phyloP scores from a whole-genome alignment of 92 coral and sea anemone genomes.

The Epizoanthus rinbou region DNA sequence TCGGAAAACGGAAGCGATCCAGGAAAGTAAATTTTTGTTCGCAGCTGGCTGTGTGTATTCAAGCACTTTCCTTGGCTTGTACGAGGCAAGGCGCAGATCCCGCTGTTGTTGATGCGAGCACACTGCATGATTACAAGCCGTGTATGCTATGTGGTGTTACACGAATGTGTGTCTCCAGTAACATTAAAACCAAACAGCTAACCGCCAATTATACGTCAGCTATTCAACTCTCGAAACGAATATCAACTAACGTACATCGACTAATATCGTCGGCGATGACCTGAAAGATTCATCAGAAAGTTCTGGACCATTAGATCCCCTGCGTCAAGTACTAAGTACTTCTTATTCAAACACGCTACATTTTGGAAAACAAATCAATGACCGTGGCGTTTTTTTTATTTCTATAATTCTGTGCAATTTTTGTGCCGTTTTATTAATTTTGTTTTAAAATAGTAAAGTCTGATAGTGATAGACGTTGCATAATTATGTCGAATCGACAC shows the following conservation, averaged over 20 bases:
- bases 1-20: constrained; percentile 38
- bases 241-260: not conserved
- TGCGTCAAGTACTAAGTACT: constrained; percentile 34
- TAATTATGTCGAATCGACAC: no score
- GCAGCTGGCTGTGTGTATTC: not conserved
- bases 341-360: constrained; percentile 23
- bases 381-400: not conserved
- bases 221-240: constrained; percentile 23
- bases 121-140: constrained; percentile 5
- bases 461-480: no score
- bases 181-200: constrained; percentile 10
- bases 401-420: not conserved
- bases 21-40: constrained; percentile 35
- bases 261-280: constrained; percentile 16
- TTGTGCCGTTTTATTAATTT: not conserved
- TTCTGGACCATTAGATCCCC: constrained; percentile 13
- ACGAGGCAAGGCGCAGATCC: constrained; percentile 1
- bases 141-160: not conserved
- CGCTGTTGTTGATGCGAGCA: not conserved
- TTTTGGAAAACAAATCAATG: constrained; percentile 20
- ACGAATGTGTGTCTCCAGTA: not conserved
- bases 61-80: constrained; percentile 2
- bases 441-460: no score
- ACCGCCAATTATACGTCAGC: constrained; percentile 35
- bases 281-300: constrained; percentile 25